Base-by-base conservation (phyloP, 2,113 vertebrate species). In the Pelvicachromis taeniatus region DNA sequence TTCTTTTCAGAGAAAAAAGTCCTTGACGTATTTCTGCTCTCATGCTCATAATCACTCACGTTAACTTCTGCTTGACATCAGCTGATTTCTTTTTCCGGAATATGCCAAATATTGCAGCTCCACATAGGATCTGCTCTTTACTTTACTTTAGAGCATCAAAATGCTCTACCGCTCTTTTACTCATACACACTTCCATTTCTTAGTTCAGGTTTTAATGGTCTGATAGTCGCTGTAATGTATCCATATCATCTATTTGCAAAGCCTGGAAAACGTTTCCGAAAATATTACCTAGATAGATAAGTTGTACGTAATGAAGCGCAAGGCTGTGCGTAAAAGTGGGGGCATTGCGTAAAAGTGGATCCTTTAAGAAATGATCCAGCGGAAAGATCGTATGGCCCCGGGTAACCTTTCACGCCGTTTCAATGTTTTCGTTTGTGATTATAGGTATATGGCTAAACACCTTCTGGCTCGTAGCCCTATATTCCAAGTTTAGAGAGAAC, bases 401-500 rank as follows among this genome's bases (percentile, higher is more conserved):
- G 11, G 10, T 53, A 78, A 93, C 89, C 91, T 82, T 81, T 45
- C 79, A 83, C 80, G 70, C 58, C 12, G 38, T 55, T 85, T 85
- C 65, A 77, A 9, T 91, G 88, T 91, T 94, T 89, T 93, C 79
- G 9, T 93, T 89, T 85, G 85, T 84, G n/a, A 83, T 91, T 89
- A 61, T 38, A 73, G 65, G 23, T 86, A 65, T 73, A 53, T 75
- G 86, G 81, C 88, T 91, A 89, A 94, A 92, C 65, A 79, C 80
- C 21, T 63, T 79, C 58, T 87, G 89, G 77, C 79, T 40, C 19
- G 26, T 26, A 81, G 86, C 87, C 90, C 58, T 81, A 38, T 91
- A 87, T 33, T 91, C 95, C 94, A 94, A 95, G 93, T 96, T 94
- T 89, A 94, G 95, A 91, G 79, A 85, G 77, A 5, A 80, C 45